Base-by-base conservation (phyloP, 2,797 vertebrate species). In the Graptemys geographica region DNA sequence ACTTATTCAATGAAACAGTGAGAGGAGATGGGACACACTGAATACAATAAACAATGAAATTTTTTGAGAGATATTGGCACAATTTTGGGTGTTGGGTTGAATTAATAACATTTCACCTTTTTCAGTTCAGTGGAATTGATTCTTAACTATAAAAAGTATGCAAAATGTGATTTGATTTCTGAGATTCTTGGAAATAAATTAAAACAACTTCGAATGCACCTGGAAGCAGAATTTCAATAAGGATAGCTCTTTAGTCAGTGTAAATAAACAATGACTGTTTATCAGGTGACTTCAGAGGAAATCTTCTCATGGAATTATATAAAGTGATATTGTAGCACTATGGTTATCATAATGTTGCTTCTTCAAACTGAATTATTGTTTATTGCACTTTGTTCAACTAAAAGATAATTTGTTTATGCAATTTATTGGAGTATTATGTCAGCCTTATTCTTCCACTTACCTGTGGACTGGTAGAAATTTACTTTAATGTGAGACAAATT, bases 141-240 rank as follows among this genome's bases (percentile, higher is more conserved):
- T 5, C 85, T 88, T 89, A 86, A 92, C 81, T 49, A 76, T 31
- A 93, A 95, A 83, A 49, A 55, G 55, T 80, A 83, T 92, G 18
- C 6, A 41, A 94, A 92, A 93, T 82, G 65, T 59, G 89, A 95
- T 91, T 95, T 89, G 47, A 25, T 21, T 88, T 87, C 72, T n/a
- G 52, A 88, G 80, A 49, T 76, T 91, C 41, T 91, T 80, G 51
- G 82, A 95, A 81, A 94, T 93, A 87, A 90, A 92, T 89, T 87
- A 93, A 87, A 83, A 79, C 33, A 92, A 90, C 91, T 83, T 94
- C 56, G 72, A 92, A 25, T 49, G 51, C n/a, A 94, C 11, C 16
- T 91, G 62, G 13, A 62, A 90, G 15, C 25, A 91, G 1, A 59
- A 69, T 94, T 82, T 53, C 23, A 93, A 37, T 91, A 86, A 87